phyloP scores from a whole-genome alignment of 1,140 invertebrate genomes.

The Olivierus martensii region DNA sequence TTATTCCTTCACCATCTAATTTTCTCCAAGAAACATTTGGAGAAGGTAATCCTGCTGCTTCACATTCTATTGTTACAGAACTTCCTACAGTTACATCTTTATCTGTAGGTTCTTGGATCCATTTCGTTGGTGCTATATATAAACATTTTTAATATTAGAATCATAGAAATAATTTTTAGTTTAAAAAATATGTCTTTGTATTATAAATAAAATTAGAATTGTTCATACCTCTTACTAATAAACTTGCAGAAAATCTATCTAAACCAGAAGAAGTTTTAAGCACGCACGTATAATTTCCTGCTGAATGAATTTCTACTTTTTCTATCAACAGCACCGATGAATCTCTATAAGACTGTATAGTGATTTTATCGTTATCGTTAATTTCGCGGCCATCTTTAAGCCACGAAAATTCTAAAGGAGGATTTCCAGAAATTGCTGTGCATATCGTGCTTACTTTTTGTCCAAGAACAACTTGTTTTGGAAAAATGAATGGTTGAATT shows the following conservation, averaged over 20 bases:
- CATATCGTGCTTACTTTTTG: conserved; percentile 9
- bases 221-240: conserved; percentile 8
- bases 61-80: conserved; percentile 30
- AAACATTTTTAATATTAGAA: too few species aligned
- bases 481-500: conserved; percentile 12
- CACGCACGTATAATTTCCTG: conserved; percentile 26
- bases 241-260: conserved; percentile 12
- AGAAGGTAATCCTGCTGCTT: conserved; percentile 36
- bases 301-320: conserved; percentile 9
- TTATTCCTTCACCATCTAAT: background rate
- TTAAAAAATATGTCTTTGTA: background rate
- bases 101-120: background rate
- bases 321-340: conserved; percentile 7
- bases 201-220: background rate
- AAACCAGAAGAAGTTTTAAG: conserved; percentile 20
- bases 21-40: conserved; percentile 37
- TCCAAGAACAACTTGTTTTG: conserved; percentile 5
- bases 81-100: conserved; percentile 16
- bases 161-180: background rate
- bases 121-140: background rate
- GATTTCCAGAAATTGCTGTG: conserved; percentile 5
- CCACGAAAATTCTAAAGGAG: conserved; percentile 8
- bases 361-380: background rate
- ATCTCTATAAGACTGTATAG: conserved; percentile 1
- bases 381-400: conserved; percentile 7